Evolutionary conservation across 2,888 invertebrate species (phyloP).

Genomic region (Drosophila sordidula): DNA sequence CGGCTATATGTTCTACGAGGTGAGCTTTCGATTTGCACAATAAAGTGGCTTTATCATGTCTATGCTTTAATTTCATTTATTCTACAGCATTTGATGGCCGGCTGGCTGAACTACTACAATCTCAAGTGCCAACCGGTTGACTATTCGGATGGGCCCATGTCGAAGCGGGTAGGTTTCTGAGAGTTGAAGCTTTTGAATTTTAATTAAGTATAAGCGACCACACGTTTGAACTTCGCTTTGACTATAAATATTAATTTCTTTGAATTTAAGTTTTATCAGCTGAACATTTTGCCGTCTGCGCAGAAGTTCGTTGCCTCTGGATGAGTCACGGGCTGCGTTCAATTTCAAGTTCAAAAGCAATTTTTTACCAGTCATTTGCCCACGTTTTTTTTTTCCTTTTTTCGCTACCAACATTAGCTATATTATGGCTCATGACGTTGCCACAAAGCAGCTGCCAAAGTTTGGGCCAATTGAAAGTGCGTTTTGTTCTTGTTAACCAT

Average conservation of each 20-base stretch:
- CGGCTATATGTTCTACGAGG: slow-evolving; percentile 96
- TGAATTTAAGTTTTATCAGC: neutral
- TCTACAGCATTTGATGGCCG: slow-evolving; percentile 93
- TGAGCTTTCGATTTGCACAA: slow-evolving; percentile 84
- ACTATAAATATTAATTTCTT: slow-evolving; percentile 2
- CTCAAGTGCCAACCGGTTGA: slow-evolving; percentile 97
- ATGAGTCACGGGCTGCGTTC: slow-evolving; percentile 29
- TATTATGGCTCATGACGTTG: slow-evolving; percentile 29
- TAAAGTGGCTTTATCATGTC: slow-evolving; percentile 1
- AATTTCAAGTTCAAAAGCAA: slow-evolving; percentile 36
- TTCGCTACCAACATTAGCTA: slow-evolving; percentile 18
- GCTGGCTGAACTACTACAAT: slow-evolving; percentile 97
- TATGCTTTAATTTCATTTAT: neutral
- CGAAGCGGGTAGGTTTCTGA: slow-evolving; percentile 90
- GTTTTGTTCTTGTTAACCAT: slow-evolving; percentile 35
- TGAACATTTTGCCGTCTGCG: slow-evolving; percentile 4
- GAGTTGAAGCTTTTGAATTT: slow-evolving; percentile 1
- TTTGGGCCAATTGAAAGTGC: slow-evolving; percentile 34
- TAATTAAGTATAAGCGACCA: neutral
- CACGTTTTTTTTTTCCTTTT: neutral
- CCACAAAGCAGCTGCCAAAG: slow-evolving; percentile 6
- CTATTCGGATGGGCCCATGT: slow-evolving; percentile 93
- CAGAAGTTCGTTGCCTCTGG: slow-evolving; percentile 49
- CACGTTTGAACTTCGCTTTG: slow-evolving; percentile 3
- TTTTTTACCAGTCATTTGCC: slow-evolving; percentile 38